Percentiles rank a stretch among this genome's conserved stretches.
Evolutionary conservation across 2,113 vertebrate species (phyloP).

Genomic region (Saimiri boliviensis): DNA sequence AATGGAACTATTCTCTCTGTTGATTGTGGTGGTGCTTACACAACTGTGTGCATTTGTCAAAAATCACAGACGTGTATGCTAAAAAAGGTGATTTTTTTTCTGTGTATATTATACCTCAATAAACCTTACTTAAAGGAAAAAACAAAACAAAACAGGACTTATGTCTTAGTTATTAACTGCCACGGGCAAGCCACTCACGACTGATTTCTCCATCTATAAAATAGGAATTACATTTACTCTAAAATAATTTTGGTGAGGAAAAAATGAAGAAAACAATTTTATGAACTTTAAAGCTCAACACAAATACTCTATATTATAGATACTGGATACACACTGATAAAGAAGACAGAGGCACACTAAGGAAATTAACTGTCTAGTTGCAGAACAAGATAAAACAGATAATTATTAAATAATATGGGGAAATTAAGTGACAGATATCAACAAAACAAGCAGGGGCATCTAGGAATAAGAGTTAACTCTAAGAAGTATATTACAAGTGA

Average conservation of each 20-base stretch:
- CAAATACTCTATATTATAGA: not conserved
- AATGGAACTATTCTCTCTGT: not conserved
- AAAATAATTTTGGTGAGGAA: constrained; percentile 30
- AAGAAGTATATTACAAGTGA: not conserved
- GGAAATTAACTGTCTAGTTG: not conserved
- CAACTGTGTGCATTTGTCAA: not conserved
- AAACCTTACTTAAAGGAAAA: not conserved
- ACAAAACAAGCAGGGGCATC: not conserved
- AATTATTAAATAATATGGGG: not conserved
- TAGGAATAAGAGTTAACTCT: not conserved
- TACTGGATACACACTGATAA: not conserved
- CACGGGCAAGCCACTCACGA: not conserved
- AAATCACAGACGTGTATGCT: not conserved
- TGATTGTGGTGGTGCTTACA: not conserved
- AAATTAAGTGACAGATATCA: constrained; percentile 18
- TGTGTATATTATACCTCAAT: not conserved
- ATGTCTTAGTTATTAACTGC: not conserved
- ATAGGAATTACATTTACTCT: not conserved
- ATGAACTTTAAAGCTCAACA: constrained; percentile 6
- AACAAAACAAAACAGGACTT: not conserved
- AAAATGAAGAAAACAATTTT: not conserved
- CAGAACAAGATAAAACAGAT: not conserved
- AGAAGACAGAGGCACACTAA: not conserved
- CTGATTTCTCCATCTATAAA: not conserved
- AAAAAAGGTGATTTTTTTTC: not conserved